Evolutionary conservation across 2,888 invertebrate genomes (phyloP).

Genomic region (Lasiommata megera): DNA sequence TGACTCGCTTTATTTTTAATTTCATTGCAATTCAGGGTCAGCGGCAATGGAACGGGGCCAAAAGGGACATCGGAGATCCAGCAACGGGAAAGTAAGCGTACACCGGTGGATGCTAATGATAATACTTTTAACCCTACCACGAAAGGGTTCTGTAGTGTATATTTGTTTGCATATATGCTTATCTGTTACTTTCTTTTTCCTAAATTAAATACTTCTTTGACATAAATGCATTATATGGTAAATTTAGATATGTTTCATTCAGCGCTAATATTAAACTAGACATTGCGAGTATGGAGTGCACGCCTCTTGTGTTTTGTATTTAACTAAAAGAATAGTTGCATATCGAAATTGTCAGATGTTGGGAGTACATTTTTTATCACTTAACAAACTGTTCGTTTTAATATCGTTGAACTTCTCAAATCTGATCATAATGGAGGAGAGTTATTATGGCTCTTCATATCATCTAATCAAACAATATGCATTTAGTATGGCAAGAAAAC

Average conservation of each 20-base stretch:
- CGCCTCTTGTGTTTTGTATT: too few species aligned
- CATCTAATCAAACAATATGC: neutral
- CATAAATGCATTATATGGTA: too few species aligned
- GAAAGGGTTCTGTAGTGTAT: too few species aligned
- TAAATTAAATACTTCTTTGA: too few species aligned
- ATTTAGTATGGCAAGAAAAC: neutral
- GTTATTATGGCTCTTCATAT: neutral
- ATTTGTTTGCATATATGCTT: too few species aligned
- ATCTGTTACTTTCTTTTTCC: too few species aligned
- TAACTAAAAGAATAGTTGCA: too few species aligned
- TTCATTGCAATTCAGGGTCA: conserved; percentile 28
- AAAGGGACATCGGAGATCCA: conserved; percentile 24
- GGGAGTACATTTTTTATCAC: too few species aligned
- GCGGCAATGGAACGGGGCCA: conserved; percentile 29
- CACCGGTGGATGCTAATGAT: conserved; percentile 19
- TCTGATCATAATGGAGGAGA: neutral
- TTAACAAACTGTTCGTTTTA: neutral
- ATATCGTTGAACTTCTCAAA: neutral
- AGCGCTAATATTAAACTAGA: too few species aligned
- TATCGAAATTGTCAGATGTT: too few species aligned
- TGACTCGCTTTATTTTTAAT: conserved; percentile 20
- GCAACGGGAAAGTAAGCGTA: conserved; percentile 26
- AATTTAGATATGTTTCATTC: too few species aligned
- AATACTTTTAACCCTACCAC: neutral
- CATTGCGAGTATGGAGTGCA: too few species aligned